Base-by-base conservation (phyloP, 2,888 invertebrate genomes). In the Athalia rosae region DNA sequence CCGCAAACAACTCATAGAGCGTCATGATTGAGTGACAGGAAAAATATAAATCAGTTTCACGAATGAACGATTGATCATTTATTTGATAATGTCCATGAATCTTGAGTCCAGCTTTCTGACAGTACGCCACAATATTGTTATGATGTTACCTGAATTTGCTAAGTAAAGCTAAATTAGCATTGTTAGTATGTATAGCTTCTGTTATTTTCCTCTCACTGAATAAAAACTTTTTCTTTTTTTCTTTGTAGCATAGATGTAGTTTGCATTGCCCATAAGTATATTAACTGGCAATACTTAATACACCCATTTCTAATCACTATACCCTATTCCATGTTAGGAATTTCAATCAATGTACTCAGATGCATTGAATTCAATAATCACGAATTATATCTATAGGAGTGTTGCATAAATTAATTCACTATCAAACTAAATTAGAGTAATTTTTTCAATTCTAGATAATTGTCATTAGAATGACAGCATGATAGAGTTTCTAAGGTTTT, bases 21-120 rank as follows among this genome's bases (percentile, higher is more conserved):
- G 3, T 9, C 9, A 7, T 47, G 53, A 47, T 47, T 11, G 28
- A 41, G 28, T 61, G 48, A 61, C 61, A 6, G 63, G 76, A 47
- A 47, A 64, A 76, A 15, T 58, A 76, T 76, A 64, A 61, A 67
- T 61, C 13, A 77, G 7, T 48, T 41, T 56, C 48, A 77, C 13
- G 59, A 77, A 69, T 77, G 59, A 77, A 66, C 77, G 56, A 59
- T 77, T 61, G 64, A 77, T 59, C 59, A 77, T 77, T 77, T 77
- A 77, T 77, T 77, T 67, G 41, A 77, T 77, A 77, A 67, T 67
- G 77, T 77, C 61, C 59, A 69, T 66, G 64, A 67, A 77, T 77
- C 77, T 77, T 77, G 48, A 77, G 77, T 77, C 77, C 66, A 77
- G 67, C 77, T 67, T 67, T 67, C 53, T 67, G 48, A 59, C 67